Conservation (phyloP, 1,140 invertebrate species). For the Drosophila mauritiana region DNA sequence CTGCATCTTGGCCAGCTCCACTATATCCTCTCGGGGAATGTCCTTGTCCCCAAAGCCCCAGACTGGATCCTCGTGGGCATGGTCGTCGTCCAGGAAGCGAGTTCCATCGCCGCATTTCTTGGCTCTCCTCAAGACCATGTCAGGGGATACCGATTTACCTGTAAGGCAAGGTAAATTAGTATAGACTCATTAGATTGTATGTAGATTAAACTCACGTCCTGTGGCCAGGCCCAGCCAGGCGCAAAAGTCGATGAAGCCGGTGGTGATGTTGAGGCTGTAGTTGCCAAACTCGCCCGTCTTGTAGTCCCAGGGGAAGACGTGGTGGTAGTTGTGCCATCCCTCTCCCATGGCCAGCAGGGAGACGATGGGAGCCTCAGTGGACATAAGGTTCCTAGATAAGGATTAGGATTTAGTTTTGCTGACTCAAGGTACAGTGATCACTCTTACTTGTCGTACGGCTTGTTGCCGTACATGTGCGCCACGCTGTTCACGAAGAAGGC, state of each 20-base stretch:
- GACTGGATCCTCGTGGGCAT: conserved; percentile 80
- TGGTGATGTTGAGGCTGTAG: conserved; percentile 88
- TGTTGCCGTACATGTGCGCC: conserved; percentile 95
- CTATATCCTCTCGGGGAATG: conserved; percentile 85
- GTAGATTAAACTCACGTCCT: conserved; percentile 86
- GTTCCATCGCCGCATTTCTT: conserved; percentile 88
- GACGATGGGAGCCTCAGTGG: conserved; percentile 90
- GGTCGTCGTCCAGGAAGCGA: conserved; percentile 75
- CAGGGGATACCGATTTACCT: conserved; percentile 87
- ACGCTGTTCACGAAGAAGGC: conserved; percentile 97
- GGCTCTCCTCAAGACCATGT: conserved; percentile 88
- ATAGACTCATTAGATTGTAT: neutral
- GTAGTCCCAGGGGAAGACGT: conserved; percentile 93
- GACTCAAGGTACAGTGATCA: neutral
- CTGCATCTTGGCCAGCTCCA: conserved; percentile 85
- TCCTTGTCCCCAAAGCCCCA: conserved; percentile 88
- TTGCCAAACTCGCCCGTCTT: conserved; percentile 92
- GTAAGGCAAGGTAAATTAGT: conserved; percentile 5
- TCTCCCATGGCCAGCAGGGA: conserved; percentile 91
- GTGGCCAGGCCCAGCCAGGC: conserved; percentile 90
- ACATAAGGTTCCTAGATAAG: conserved; percentile 88
- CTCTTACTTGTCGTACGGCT: conserved; percentile 94
- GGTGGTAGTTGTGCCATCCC: conserved; percentile 98
- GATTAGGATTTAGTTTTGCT: no score
- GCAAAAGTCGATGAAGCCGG: conserved; percentile 90